phyloP scores from a whole-genome alignment of 2,888 invertebrate species.

The Euplexia lucipara region DNA sequence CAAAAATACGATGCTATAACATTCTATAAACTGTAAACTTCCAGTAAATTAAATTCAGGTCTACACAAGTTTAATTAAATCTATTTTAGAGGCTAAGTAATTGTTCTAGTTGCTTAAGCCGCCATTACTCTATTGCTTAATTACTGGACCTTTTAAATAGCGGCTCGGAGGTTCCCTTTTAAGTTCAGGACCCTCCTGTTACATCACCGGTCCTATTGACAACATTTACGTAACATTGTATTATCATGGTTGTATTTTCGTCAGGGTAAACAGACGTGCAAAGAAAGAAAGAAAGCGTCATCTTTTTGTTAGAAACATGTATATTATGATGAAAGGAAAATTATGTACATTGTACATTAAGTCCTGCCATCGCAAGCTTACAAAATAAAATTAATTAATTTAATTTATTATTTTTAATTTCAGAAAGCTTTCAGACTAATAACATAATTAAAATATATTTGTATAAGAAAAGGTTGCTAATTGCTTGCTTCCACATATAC shows the following conservation, averaged over 20 bases:
- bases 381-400: no score
- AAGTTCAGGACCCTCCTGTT: constrained; percentile 43
- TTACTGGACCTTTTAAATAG: constrained; percentile 61
- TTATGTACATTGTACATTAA: no score
- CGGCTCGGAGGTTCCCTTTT: constrained; percentile 44
- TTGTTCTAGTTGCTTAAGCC: constrained; percentile 60
- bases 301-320: no score
- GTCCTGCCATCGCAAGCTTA: no score
- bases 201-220: constrained; percentile 19
- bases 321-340: no score
- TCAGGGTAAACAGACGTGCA: neutral
- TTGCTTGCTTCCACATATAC: no score
- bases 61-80: constrained; percentile 47
- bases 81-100: constrained; percentile 64
- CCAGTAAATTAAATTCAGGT: constrained; percentile 38
- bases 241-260: neutral
- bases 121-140: constrained; percentile 60
- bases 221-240: constrained; percentile 1
- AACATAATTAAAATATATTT: no score
- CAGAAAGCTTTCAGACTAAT: no score
- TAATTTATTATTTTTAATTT: no score
- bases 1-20: neutral
- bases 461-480: no score
- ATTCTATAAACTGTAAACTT: constrained; percentile 23
- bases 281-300: no score